These are phyloP conservation scores for Sebastes baramenuke DNA, from an alignment of 2,797 vertebrate genomes.

Conservation along the genomic window DNA sequence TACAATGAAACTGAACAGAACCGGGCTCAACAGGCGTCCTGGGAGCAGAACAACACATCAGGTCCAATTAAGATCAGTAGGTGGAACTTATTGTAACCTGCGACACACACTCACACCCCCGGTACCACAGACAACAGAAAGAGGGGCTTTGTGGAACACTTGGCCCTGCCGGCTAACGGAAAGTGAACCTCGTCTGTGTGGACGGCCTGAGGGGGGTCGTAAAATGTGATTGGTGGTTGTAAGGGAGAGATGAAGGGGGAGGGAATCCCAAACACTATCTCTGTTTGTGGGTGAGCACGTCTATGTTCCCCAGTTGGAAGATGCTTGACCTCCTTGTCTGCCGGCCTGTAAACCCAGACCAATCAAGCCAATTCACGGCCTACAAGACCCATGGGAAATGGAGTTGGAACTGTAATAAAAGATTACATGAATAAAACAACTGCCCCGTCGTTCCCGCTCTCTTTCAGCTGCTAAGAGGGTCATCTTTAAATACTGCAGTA, in stretches of 20 bases:
- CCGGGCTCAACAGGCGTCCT: constrained; percentile 61
- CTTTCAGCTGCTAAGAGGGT: neutral
- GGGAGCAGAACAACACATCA: constrained; percentile 76
- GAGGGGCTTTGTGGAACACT: constrained; percentile 57
- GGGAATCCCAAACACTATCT: constrained; percentile 8
- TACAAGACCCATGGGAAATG: constrained; percentile 51
- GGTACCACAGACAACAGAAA: constrained; percentile 57
- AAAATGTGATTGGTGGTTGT: constrained; percentile 42
- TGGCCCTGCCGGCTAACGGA: constrained; percentile 44
- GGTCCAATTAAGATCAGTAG: constrained; percentile 77
- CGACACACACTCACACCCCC: constrained; percentile 54
- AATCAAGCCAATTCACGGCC: constrained; percentile 42
- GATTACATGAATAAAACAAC: neutral
- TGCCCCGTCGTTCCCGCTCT: neutral
- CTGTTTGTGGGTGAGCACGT: neutral
- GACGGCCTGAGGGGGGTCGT: constrained; percentile 23
- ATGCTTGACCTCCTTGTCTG: constrained; percentile 31
- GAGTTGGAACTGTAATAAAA: constrained; percentile 24
- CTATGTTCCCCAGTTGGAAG: neutral
- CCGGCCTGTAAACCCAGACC: constrained; percentile 46
- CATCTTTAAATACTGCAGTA: neutral
- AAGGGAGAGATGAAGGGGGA: neutral
- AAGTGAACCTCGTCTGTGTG: constrained; percentile 35
- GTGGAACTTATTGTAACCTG: constrained; percentile 77
- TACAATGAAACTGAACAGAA: constrained; percentile 75